Evolutionary conservation across 1,140 invertebrate species (phyloP), one percentile per base, ranked within the genome.

Genomic region (Philotrypesis tridentata): DNA sequence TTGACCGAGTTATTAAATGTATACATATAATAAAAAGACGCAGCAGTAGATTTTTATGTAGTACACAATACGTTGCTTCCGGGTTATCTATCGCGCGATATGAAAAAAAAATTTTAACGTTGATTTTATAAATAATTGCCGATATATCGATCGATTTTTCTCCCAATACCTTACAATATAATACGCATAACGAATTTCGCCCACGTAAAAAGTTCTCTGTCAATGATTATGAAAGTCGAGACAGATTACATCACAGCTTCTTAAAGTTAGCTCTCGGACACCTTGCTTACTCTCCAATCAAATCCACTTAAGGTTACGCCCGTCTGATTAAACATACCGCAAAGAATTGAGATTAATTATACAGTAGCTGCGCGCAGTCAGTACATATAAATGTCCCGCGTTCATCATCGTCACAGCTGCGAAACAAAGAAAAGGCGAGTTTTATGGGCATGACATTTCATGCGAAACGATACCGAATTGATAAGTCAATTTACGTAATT

Each of bases 401-500:
- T 55, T 17, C 48, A 55, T 55, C 48, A 55, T 21, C 21, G 48
- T 55, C 48, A n/a, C 48, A 55, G 48, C 48, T 55, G 33, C 48
- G 48, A 55, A 55, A 55, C 48, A 55, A 55, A 55, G 48, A 55
- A 65, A 65, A 65, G 63, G 63, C 63, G 63, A 55, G 63, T 65
- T 29, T 65, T 29, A 25, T 29, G 63, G 63, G 63, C 63, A 27
- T 5, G 63, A 1, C 63, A 25, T 65, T 65, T 25, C 63, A 25
- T 27, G 63, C 23, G 27, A 65, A 65, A 65, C 63, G 63, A 65
- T 65, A 29, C 68, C 31, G 68, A 33, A 23, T 31, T 70, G 68
- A 70, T 72, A 60, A 55, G 31, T 72, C 31, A n/a, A 79, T 72
- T 72, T 79, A 72, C 12, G 31, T 72, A 72, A 72, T n/a, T 23